Conservation (phyloP, 2,888 invertebrate species). For the Abscondita cerata region DNA sequence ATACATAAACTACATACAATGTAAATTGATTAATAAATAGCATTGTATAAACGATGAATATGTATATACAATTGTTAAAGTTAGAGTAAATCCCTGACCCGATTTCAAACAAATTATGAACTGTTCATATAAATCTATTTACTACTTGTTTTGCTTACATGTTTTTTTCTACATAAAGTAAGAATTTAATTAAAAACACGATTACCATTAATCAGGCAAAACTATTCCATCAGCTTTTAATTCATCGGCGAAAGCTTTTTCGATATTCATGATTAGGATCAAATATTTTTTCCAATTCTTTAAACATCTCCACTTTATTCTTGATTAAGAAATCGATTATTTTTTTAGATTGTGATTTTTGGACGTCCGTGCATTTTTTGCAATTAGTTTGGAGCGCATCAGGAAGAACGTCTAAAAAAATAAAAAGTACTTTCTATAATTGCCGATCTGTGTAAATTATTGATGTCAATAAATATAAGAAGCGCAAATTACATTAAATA, state of each 20-base stretch:
- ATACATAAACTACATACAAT: too few relatives aligned
- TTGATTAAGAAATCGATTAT: constrained; percentile 72
- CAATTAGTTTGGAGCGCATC: constrained; percentile 75
- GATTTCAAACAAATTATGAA: too few relatives aligned
- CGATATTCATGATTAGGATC: constrained; percentile 73
- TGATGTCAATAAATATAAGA: background rate
- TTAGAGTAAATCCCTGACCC: too few relatives aligned
- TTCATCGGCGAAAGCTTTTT: constrained; percentile 68
- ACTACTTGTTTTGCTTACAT: too few relatives aligned
- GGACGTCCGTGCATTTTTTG: constrained; percentile 70
- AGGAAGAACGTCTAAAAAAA: constrained; percentile 54
- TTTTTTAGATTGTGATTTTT: constrained; percentile 68
- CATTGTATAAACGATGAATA: too few relatives aligned
- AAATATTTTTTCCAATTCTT: constrained; percentile 69
- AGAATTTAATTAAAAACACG: too few relatives aligned
- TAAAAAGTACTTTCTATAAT: too few relatives aligned
- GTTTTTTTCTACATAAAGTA: too few relatives aligned
- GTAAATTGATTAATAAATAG: background rate
- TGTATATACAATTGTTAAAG: too few relatives aligned
- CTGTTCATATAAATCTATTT: too few relatives aligned
- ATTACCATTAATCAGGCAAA: constrained; percentile 17
- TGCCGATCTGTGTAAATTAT: background rate
- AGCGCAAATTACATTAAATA: background rate
- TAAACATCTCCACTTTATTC: constrained; percentile 70
- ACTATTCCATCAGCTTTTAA: constrained; percentile 54